Base-by-base conservation (phyloP, 2,888 invertebrate species). In the Druceiella hillmani region DNA sequence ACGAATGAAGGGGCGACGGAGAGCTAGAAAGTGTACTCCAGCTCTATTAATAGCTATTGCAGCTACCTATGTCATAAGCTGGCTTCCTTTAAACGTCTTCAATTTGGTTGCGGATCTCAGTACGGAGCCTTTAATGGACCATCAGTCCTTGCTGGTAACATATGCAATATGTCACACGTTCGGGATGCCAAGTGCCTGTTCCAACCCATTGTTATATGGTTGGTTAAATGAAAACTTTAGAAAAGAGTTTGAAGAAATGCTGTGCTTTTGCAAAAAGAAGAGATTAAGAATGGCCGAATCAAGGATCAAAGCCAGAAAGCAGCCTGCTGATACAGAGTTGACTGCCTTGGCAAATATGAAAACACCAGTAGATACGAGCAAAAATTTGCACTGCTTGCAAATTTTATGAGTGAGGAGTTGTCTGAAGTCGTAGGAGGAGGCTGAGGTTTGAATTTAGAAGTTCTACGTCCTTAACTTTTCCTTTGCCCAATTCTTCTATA, bases 201-300 rank as follows among this genome's bases (percentile, higher is more conserved):
- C 89, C 16, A 94, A 94, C 61, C 93, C 93, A 0, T 69, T 94
- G 13, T 75, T 93, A 2, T 94, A 94, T 62, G 94, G 93, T 6
- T 91, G 91, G 83, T 71, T 94, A 50, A 94, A 94, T 60, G 92
- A 93, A 51, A 92, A 92, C 64, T 94, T 94, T 66, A 76, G 87
- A 54, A 88, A 87, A 59, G 92, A 92, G 62, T 92, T 92, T 58
- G 79, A 81, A 50, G 87, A 87, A 60, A 81, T 87, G 52, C 61
- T 84, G 49, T 81, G 81, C 57, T 75, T 79, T 55, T 66, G 73
- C 36, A 49, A 50, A 10, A 66, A 61, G 33, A 64, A 64, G 32
- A 57, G 62, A 6, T 59, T 62, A 40, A 46, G 55, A 24, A 61
- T 55, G 3, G 64, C 65, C 29, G 56, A 62, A 17, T 59, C 56